Conservation (phyloP, 35 echinoderm and acorn worm genomes). For the Lytechinus pictus region DNA sequence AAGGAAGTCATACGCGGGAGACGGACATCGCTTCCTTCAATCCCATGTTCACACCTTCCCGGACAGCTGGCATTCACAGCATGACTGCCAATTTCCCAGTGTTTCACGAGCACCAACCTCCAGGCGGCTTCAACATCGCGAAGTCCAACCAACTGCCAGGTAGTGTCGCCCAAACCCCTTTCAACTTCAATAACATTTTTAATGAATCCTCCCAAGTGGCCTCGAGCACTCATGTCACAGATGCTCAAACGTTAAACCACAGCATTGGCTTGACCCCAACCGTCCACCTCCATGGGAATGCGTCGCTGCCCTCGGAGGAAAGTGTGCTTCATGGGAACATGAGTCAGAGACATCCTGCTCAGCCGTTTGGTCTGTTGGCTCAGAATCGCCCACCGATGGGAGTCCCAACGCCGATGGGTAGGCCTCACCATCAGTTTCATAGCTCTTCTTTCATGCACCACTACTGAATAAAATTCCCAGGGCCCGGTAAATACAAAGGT, state of each 20-base stretch:
- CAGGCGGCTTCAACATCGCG: conserved; percentile 60
- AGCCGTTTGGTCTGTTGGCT: conserved; percentile 12
- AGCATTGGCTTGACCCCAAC: conserved; percentile 20
- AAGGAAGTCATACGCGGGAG: conserved; percentile 47
- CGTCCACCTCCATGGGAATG: conserved; percentile 62
- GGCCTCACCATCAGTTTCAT: conserved; percentile 31
- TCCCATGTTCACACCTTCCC: conserved; percentile 58
- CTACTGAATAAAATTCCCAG: not conserved
- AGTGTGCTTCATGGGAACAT: conserved; percentile 49
- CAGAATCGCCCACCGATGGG: conserved; percentile 26
- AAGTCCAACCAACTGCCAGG: conserved; percentile 60
- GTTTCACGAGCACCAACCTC: conserved; percentile 69
- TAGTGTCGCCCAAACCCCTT: not conserved
- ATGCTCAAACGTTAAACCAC: conserved; percentile 42
- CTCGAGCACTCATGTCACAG: conserved; percentile 22
- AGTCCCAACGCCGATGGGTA: conserved; percentile 22
- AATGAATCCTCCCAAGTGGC: conserved; percentile 51
- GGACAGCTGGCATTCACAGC: conserved; percentile 46
- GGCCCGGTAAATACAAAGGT: no score
- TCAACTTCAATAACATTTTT: conserved; percentile 70
- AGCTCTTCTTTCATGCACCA: not conserved
- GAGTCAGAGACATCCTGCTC: not conserved
- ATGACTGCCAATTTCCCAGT: conserved; percentile 71
- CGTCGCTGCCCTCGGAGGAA: conserved; percentile 58
- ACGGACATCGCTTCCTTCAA: conserved; percentile 77